Evolutionary conservation across 2,113 vertebrate genomes (phyloP), one percentile per base, ranked within the genome.

Genomic region (Gnathonemus longibarbis): DNA sequence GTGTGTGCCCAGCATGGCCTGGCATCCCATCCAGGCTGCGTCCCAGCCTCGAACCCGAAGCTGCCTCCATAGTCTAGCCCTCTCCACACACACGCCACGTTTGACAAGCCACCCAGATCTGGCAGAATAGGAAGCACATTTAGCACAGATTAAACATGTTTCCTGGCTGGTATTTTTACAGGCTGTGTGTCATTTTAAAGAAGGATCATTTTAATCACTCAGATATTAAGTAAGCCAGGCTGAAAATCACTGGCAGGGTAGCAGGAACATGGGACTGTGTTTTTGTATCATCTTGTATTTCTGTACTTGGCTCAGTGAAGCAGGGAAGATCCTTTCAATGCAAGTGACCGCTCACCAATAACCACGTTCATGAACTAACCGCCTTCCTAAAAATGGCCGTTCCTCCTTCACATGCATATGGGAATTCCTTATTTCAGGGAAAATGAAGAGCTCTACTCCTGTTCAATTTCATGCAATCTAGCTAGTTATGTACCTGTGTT

Each of bases 81-180:
- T 80, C 74, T 35, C 35, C 15, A 42, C 74, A 42, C 31, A 70
- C 62, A 70, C 1, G n/a, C 70, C 27, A 1, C 74, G 7, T 90
- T 70, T 70, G 48, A 74, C n/a, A 85, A 66, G 84, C 1, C 21
- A n/a, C 42, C 19, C 39, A 35, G 89, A 70, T 19, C 53, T 24
- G 35, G 39, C 50, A 45, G 56, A 87, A 87, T 70, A 50, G 58
- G 50, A 35, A n/a, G 50, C 58, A 87, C 56, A 50, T 87, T 86
- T 90, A 70, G n/a, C 50, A 11, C 48, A 70, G 85, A 90, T 87
- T 46, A 87, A 74, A 87, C 46, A 50, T 42, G 42, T 49, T 87
- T 90, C 83, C 89, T 90, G 84, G 46, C 56, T 70, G 84, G 11
- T 62, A 85, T 31, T 70, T 90, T 90, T 86, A 90, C 89, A 90